Conservation (phyloP, 2,113 vertebrate species). For the Pterocles gutturalis region DNA sequence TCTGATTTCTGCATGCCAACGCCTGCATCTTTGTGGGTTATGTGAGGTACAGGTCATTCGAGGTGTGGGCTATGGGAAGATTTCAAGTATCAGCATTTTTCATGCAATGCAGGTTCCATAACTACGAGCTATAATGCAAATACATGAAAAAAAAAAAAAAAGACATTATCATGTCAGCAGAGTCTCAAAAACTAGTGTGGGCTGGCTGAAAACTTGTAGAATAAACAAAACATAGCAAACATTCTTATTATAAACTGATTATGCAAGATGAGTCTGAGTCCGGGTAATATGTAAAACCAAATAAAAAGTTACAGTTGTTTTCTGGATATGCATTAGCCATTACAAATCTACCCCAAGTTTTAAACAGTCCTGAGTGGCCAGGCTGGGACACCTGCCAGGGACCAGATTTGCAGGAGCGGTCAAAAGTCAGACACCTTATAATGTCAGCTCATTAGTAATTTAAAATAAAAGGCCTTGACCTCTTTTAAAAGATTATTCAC, state of each 20-base stretch:
- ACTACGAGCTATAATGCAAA: not conserved
- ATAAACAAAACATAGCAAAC: conserved; percentile 9
- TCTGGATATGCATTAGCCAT: not conserved
- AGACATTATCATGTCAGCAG: not conserved
- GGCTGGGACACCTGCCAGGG: not conserved
- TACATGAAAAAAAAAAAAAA: not conserved
- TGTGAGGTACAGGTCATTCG: not conserved
- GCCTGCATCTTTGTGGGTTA: not conserved
- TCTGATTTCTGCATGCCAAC: not conserved
- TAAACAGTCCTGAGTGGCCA: not conserved
- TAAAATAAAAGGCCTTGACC: not conserved
- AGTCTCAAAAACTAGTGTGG: not conserved
- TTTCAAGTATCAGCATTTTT: not conserved
- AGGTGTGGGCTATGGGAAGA: not conserved
- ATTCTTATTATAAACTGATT: not conserved
- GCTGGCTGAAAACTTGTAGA: not conserved
- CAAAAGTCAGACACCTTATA: not conserved
- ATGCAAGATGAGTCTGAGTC: not conserved
- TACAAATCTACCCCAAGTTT: not conserved
- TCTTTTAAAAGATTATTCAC: not conserved
- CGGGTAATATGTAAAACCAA: not conserved
- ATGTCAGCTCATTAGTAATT: not conserved
- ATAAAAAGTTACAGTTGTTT: not conserved
- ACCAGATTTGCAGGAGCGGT: not conserved
- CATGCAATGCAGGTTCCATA: not conserved